Evolutionary conservation across 2,888 invertebrate genomes (phyloP).

Genomic region (Pseudococcus jackbeardsleyi): DNA sequence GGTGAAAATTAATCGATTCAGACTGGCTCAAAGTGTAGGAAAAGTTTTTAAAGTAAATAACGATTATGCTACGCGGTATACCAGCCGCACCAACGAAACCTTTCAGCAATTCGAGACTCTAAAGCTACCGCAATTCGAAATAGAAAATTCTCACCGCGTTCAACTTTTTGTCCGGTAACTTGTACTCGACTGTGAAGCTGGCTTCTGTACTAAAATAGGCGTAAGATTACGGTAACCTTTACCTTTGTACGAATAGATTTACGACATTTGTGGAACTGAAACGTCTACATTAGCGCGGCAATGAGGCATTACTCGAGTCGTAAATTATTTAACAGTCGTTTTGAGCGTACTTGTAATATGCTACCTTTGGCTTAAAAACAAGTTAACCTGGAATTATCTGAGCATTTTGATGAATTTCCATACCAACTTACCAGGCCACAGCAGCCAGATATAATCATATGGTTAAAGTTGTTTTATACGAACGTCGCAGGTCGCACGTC

Average conservation of each 20-base stretch:
- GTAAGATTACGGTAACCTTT: conserved; percentile 44
- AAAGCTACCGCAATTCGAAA: conserved; percentile 28
- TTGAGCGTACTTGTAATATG: neutral
- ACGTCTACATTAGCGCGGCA: conserved; percentile 31
- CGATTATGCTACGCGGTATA: neutral
- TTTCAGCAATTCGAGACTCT: conserved; percentile 31
- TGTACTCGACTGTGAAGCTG: neutral
- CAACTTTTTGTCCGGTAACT: conserved; percentile 20
- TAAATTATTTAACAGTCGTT: conserved; percentile 40
- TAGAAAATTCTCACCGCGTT: conserved; percentile 33
- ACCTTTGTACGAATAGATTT: conserved; percentile 15
- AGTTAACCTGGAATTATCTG: neutral
- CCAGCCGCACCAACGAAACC: conserved; percentile 15
- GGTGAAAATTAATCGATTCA: neutral
- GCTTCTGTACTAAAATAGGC: conserved; percentile 13
- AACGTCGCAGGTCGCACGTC: too few species aligned
- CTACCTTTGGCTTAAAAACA: conserved; percentile 11
- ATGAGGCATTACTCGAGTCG: conserved; percentile 17
- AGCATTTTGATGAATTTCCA: conserved; percentile 3
- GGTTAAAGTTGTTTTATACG: neutral
- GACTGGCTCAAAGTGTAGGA: neutral
- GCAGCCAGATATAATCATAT: neutral
- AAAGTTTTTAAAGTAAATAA: conserved; percentile 41
- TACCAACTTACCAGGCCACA: neutral
- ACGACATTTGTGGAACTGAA: conserved; percentile 33